Conservation (phyloP, 2,113 vertebrate species). For the Oenanthe oenanthe region DNA sequence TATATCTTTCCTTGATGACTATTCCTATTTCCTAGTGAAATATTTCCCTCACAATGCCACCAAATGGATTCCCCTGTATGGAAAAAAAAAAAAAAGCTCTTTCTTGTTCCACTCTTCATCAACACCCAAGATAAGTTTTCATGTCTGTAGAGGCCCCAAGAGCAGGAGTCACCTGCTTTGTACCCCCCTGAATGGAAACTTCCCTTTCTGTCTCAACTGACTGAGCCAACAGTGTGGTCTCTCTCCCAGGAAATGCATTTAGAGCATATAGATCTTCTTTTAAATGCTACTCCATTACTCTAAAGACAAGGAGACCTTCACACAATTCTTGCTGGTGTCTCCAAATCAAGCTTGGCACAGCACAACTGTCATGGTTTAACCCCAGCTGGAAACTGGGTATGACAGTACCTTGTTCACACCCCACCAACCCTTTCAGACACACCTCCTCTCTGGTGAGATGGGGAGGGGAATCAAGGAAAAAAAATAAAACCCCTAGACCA, state of each 20-base stretch:
- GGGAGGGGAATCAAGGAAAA: neutral
- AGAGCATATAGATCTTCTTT: neutral
- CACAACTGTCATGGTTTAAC: too few species aligned
- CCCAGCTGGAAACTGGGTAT: neutral
- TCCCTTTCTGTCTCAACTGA: neutral
- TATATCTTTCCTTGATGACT: neutral
- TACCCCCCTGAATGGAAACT: neutral
- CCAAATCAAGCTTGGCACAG: neutral
- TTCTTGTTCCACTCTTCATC: neutral
- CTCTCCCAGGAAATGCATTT: neutral
- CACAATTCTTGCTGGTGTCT: neutral
- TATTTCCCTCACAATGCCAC: neutral
- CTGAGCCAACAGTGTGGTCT: neutral
- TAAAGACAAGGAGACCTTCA: neutral
- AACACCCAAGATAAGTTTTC: neutral
- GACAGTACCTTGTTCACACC: neutral
- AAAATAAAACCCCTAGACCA: neutral
- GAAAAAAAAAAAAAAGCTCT: neutral
- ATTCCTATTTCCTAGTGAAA: conserved; percentile 3
- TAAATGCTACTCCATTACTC: neutral
- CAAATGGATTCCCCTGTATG: neutral
- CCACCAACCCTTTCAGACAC: neutral
- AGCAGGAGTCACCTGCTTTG: neutral
- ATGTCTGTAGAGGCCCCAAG: neutral
- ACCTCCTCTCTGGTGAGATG: neutral